Percentiles rank a stretch among this genome's conserved stretches.
These are phyloP conservation scores for Eremophila alpestris DNA, from an alignment of 2,797 vertebrate species.

Conservation along the genomic window DNA sequence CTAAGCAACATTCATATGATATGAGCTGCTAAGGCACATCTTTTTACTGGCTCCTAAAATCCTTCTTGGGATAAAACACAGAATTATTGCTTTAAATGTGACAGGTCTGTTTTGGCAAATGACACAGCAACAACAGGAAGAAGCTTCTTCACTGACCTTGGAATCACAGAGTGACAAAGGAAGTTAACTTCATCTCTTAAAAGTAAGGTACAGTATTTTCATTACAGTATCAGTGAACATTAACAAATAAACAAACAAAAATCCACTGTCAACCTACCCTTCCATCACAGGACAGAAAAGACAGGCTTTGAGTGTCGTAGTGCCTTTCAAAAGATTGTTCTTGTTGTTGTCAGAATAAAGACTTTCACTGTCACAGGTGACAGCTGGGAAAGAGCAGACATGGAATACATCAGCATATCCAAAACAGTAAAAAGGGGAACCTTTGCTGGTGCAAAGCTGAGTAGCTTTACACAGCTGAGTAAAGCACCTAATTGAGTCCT, in stretches of 20 bases:
- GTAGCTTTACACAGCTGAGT: not conserved
- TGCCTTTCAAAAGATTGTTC: slow-evolving; percentile 70
- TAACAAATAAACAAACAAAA: not conserved
- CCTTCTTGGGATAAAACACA: not conserved
- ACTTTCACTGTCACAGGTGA: slow-evolving; percentile 71
- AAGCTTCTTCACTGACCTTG: not conserved
- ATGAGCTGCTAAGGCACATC: not conserved
- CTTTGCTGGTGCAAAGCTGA: not conserved
- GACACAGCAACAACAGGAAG: not conserved
- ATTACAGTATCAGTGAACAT: accelerated
- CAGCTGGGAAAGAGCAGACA: slow-evolving; percentile 72
- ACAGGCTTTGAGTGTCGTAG: slow-evolving; percentile 79
- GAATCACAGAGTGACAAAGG: not conserved
- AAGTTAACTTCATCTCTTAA: not conserved
- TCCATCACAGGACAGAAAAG: slow-evolving; percentile 79
- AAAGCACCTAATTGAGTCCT: not conserved
- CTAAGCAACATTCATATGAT: not conserved
- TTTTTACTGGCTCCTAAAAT: not conserved
- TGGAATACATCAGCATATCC: not conserved
- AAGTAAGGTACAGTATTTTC: not conserved
- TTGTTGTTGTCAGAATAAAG: slow-evolving; percentile 75
- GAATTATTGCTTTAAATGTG: not conserved
- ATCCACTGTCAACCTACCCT: slow-evolving; percentile 75
- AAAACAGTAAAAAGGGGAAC: not conserved
- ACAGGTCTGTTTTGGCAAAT: not conserved